Evolutionary conservation across 2,888 invertebrate species (phyloP).

Genomic region (Melipona beecheii): DNA sequence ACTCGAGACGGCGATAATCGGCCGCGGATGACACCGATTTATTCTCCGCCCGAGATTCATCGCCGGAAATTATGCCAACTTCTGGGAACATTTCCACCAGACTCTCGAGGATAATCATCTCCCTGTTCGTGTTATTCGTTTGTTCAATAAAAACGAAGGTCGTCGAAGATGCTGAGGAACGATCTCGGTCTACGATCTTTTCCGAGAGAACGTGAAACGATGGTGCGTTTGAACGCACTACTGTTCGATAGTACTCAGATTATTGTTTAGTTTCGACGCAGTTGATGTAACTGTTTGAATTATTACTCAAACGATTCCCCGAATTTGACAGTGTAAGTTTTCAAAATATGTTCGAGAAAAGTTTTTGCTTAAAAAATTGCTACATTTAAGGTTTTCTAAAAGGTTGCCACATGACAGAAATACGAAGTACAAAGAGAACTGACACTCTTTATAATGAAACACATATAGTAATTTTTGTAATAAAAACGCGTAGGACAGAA

Average conservation of each 20-base stretch:
- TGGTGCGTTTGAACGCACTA: too few species aligned
- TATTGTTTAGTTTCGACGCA: neutral
- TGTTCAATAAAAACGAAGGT: neutral
- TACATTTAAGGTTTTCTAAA: too few species aligned
- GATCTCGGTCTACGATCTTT: neutral
- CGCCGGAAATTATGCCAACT: slow-evolving; percentile 44
- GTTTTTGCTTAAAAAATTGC: too few species aligned
- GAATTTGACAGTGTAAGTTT: too few species aligned
- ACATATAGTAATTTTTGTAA: too few species aligned
- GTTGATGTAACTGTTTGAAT: too few species aligned
- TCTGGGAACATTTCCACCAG: slow-evolving; percentile 26
- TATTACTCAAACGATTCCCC: too few species aligned
- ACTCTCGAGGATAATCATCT: neutral
- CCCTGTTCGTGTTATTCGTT: neutral
- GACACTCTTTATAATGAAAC: too few species aligned
- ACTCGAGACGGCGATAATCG: slow-evolving; percentile 20
- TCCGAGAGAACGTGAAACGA: neutral
- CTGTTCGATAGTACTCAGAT: neutral
- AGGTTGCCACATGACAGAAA: too few species aligned
- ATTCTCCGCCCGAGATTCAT: slow-evolving; percentile 35
- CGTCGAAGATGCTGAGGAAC: neutral
- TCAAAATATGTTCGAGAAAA: too few species aligned
- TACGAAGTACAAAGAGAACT: too few species aligned
- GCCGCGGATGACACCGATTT: slow-evolving; percentile 57
- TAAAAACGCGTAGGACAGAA: neutral